These are phyloP conservation scores for Mycetomoellerius zeteki DNA, from an alignment of 1,140 invertebrate genomes.

Conservation along the genomic window DNA sequence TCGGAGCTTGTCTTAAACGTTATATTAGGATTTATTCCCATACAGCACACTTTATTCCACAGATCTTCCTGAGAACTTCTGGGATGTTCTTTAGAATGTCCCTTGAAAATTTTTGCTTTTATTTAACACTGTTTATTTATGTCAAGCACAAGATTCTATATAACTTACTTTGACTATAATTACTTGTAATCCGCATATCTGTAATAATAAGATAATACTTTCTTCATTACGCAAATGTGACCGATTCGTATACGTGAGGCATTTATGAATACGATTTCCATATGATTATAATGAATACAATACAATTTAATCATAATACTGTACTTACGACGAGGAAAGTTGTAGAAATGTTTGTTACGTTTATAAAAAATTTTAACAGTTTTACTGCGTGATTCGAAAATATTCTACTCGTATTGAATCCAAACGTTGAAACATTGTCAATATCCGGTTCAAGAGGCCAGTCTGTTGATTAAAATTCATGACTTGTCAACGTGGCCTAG, in stretches of 20 bases:
- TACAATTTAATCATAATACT: not conserved
- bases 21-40: not conserved
- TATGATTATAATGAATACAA: too few relatives aligned
- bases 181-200: not conserved
- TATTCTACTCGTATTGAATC: not conserved
- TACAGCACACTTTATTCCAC: too few relatives aligned
- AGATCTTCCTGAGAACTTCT: too few relatives aligned
- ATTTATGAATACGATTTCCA: not conserved
- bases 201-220: not conserved
- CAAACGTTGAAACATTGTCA: not conserved
- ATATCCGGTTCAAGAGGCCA: not conserved
- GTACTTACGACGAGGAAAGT: not conserved
- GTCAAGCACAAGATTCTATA: too few relatives aligned
- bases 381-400: not conserved
- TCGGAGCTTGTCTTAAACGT: not conserved
- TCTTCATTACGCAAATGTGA: not conserved
- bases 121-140: too few relatives aligned
- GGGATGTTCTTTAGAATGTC: too few relatives aligned
- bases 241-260: not conserved
- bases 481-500: not conserved
- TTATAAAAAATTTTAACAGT: not conserved
- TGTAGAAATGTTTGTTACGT: not conserved
- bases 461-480: not conserved
- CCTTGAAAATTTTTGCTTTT: too few relatives aligned
- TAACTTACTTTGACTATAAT: too few relatives aligned